Evolutionary conservation across 1,140 invertebrate genomes (phyloP), one percentile per base, ranked within the genome.

Genomic region (Heliothis subflexa): DNA sequence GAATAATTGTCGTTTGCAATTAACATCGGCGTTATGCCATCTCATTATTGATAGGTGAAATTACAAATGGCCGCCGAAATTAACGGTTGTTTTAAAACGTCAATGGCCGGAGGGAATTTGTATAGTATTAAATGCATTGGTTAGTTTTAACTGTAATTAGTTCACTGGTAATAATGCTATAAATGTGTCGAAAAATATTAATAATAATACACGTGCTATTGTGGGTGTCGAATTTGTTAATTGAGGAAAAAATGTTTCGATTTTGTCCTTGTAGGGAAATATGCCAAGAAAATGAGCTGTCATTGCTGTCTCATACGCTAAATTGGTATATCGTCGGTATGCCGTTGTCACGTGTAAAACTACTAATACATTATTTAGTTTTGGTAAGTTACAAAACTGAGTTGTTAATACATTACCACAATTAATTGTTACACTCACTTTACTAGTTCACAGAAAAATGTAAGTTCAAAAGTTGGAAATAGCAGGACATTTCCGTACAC

Each of bases 1-100:
- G 77, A 66, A 66, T 66, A 66, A 74, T 79, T 77, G 62, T 74
- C 79, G 21, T 33, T 66, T 62, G 64, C 64, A 66, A 72, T 79
- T 79, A 74, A 64, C 78, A 25, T 33, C 59, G 47, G 14, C n/a
- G 50, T 61, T 40, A 73, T 79, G 71, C 57, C 57, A 64, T 33
- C 52, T 80, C 54, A 80, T 64, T 78, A 78, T 68, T 52, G 75
- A 68, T 21, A 45, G 70, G 54, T 18, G 33, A 73, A 59, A 33
- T 73, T 40, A 73, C 40, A 74, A 74, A 74, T 59, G 54, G 28
- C 45, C 2, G 72, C 62, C 40, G 62, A 18, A 40, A 70, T 9
- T 70, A 47, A 70, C 25, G 18, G 25, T 70, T 72, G 28, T 54
- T 72, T 55, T 72, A 28, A 33, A 55, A 25, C 18, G 47, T 72